These are phyloP conservation scores for Umimayanthus kanabou DNA, from an alignment of 92 coral and sea anemone genomes.

Conservation along the genomic window DNA sequence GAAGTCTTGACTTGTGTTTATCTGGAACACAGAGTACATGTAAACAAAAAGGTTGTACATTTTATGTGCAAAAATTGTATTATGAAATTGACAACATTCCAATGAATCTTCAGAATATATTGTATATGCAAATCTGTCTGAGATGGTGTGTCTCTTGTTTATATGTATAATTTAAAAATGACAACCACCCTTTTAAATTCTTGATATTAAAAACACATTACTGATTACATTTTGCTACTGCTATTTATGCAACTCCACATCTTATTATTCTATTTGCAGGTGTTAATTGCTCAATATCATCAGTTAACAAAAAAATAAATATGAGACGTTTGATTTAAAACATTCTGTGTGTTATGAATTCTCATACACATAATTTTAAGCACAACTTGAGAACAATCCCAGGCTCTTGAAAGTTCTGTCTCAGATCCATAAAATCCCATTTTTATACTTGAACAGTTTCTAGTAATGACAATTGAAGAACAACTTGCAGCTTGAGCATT, in stretches of 20 bases:
- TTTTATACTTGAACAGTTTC: no score
- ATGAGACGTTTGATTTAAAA: neutral
- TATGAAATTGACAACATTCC: conserved; percentile 11
- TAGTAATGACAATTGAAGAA: no score
- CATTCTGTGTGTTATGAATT: neutral
- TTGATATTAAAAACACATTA: neutral
- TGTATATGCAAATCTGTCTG: neutral
- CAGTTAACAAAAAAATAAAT: neutral
- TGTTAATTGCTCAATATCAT: conserved; percentile 2
- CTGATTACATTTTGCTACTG: neutral
- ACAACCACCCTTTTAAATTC: neutral
- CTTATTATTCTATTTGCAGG: neutral
- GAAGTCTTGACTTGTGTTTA: conserved; percentile 6
- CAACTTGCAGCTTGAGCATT: no score
- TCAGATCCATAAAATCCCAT: no score
- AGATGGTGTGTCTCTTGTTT: neutral
- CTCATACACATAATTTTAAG: no score
- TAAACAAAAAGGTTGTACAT: neutral
- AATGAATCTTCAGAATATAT: neutral
- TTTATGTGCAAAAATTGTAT: neutral
- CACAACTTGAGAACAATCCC: no score
- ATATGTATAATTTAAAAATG: neutral
- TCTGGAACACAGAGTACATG: neutral
- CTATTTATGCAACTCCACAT: neutral
- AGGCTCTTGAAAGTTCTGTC: no score